Base-by-base conservation (phyloP, 2,888 invertebrate genomes). In the Ophioninae sp. region DNA sequence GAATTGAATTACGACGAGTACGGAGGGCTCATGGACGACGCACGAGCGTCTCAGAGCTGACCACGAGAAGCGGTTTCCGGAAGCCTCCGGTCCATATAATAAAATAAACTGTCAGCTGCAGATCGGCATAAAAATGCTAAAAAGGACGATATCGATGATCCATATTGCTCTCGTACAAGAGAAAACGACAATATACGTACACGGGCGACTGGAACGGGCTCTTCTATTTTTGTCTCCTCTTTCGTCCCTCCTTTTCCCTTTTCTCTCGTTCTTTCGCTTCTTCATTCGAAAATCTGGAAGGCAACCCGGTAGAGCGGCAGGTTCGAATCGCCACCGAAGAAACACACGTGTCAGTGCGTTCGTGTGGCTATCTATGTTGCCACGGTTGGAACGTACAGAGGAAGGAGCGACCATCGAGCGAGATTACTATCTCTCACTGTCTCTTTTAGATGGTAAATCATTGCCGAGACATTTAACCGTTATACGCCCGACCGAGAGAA, bases 41-140 rank as follows among this genome's bases (percentile, higher is more conserved):
- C 87, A 90, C 89, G 89, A 88, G 63, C 83, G 67, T 73, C 64
- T 67, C 44, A 78, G 77, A 75, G 84, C 74, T 84, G 84, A 81
- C 84, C 84, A 75, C 78, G 67, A 76, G 67, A 56, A 75, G 65
- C 22, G 23, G 22, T 13, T 37, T 71, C 37, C 89, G 89, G 87
- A 89, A 90, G 87, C 79, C 67, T 79, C 67, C 51, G 17, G 85
- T 88, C 87, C 86, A 89, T 90, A 88, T 90, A 91, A 92, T 90
- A 92, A 92, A 92, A 92, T 92, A 92, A 92, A 91, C 90, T 93
- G 93, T 93, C 93, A 93, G 90, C 91, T 86, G 90, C 93, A 93
- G 92, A 88, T 87, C 88, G 81, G 87, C 92, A 92, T 93, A 93
- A 93, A 93, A 93, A 93, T 93, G 93, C 92, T 93, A 93, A 92